A percentile compares a stretch with the other conserved stretches of the same genome.
Conservation (phyloP, 1,140 invertebrate species). For the Pygmarrhopalites habei region DNA sequence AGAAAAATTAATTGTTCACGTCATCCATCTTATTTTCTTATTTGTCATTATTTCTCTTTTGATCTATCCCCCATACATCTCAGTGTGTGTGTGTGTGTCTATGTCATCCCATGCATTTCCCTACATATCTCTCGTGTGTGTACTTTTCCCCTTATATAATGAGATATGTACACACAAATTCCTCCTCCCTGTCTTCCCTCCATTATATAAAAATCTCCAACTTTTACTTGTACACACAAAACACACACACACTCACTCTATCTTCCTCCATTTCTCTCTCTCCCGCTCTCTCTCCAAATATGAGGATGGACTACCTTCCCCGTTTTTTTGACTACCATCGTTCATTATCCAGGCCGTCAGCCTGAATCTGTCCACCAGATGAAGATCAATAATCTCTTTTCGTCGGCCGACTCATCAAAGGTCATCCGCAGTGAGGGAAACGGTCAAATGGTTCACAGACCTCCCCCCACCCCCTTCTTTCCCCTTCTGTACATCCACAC, state of each 20-base stretch:
- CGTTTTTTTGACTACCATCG: too few species aligned
- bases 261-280: too few species aligned
- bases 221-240: neutral
- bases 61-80: slow-evolving; percentile 4
- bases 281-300: too few species aligned
- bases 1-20: slow-evolving; percentile 40
- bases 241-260: too few species aligned
- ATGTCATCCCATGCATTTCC: too few species aligned
- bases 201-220: too few species aligned
- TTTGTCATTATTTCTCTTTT: slow-evolving; percentile 30
- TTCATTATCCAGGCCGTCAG: slow-evolving; percentile 10
- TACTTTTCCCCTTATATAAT: too few species aligned
- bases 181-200: too few species aligned
- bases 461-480: neutral
- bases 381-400: slow-evolving; percentile 10
- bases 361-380: slow-evolving; percentile 7
- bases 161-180: too few species aligned
- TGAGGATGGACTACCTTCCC: too few species aligned
- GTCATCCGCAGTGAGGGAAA: slow-evolving; percentile 5
- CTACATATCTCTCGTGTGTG: too few species aligned
- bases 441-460: neutral
- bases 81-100: neutral
- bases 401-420: neutral
- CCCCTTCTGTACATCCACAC: too few species aligned
- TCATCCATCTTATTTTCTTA: slow-evolving; percentile 41